Base-by-base conservation (phyloP, 2,113 vertebrate species). In the Motacilla tschutschensis region DNA sequence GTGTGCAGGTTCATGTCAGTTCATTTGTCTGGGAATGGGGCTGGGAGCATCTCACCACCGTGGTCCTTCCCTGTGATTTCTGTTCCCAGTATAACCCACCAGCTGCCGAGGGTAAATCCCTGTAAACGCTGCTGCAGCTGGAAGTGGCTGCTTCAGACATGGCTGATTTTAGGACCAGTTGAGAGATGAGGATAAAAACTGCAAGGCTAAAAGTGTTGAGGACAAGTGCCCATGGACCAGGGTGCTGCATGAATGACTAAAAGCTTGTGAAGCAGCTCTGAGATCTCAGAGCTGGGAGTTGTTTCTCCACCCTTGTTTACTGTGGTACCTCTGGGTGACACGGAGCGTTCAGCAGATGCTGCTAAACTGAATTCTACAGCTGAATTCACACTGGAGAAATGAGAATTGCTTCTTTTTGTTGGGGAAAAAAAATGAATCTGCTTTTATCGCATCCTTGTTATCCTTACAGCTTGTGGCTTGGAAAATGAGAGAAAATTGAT, bases 11-110 rank as follows among this genome's bases (percentile, higher is more conserved):
- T 95, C 93, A 86, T 0, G 5, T 82, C 54, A 79, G 93, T 92
- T 93, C 90, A 60, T 72, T 90, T 88, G 84, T 69, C 77, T 93
- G 20, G 73, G 72, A 80, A 66, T 19, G n/a, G 88, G 65, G 51
- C 48, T 11, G 50, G 63, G 51, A 69, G 40, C 60, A 50, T 74
- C 79, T 71, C 17, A 18, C 0, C 3, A 8, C 58, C 4, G 0
- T 38, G 67, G 73, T 62, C 62, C 40, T 71, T 51, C 48, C 0
- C 0, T 41, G 41, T 59, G 10, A 8, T 76, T 82, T 54, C 72
- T 88, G 0, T 60, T 58, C 59, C 72, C 26, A 18, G 3, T 43
- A 7, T 54, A 70, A 60, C 59, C 31, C 43, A n/a, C 19, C 18
- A 10, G 24, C 41, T 81, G 62, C 1, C 28, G 62, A 46, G 75